Evolutionary conservation across 2,113 vertebrate genomes (phyloP).

Genomic region (Brachionichthys hirsutus): DNA sequence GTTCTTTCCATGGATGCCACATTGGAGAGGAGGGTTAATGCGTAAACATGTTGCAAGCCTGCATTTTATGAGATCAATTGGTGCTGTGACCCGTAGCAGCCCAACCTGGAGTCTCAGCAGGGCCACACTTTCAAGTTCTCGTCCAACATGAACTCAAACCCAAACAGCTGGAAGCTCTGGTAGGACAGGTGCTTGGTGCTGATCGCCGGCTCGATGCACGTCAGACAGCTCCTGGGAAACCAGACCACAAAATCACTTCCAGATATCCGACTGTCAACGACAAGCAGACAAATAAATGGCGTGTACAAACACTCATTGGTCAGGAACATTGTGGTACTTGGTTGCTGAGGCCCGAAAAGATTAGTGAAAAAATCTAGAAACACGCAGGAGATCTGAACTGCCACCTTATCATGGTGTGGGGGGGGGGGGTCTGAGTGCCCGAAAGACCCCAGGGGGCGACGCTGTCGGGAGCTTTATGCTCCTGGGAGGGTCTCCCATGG

Average conservation of each 20-base stretch:
- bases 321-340: neutral
- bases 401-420: too few relatives aligned
- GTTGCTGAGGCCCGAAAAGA: too few relatives aligned
- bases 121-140: slow-evolving; percentile 96
- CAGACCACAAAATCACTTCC: slow-evolving; percentile 3
- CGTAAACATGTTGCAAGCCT: too few relatives aligned
- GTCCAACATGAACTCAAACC: slow-evolving; percentile 99
- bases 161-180: slow-evolving; percentile 98
- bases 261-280: neutral
- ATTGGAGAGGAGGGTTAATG: too few relatives aligned
- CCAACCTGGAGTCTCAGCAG: slow-evolving; percentile 95
- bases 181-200: slow-evolving; percentile 95
- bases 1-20: too few relatives aligned
- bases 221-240: slow-evolving; percentile 87
- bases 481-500: too few relatives aligned
- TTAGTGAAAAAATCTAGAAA: neutral
- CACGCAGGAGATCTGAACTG: too few relatives aligned
- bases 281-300: neutral
- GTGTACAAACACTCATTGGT: neutral
- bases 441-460: too few relatives aligned
- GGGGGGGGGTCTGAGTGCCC: too few relatives aligned
- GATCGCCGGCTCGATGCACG: slow-evolving; percentile 92
- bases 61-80: too few relatives aligned
- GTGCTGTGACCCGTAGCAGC: too few relatives aligned
- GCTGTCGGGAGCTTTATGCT: too few relatives aligned